Conservation (phyloP, 2,113 vertebrate species). For the Blennius ocellaris region DNA sequence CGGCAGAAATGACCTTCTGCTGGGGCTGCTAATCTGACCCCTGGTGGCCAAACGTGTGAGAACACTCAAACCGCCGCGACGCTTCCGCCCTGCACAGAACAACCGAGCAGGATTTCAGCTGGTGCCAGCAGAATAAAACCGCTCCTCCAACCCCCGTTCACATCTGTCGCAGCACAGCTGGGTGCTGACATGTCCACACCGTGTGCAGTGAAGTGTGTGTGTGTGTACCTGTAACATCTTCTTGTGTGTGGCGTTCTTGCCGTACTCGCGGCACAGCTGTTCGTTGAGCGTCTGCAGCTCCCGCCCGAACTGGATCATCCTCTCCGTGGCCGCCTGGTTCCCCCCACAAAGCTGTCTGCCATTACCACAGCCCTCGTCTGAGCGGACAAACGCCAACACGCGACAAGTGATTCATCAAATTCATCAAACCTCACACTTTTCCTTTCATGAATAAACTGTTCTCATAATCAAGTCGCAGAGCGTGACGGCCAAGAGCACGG, state of each 20-base stretch:
- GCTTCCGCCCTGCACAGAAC: not conserved
- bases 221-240: slow-evolving; percentile 77
- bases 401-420: too few relatives aligned
- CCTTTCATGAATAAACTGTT: too few relatives aligned
- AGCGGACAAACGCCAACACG: slow-evolving; percentile 14
- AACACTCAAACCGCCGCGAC: too few relatives aligned
- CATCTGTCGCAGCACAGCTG: slow-evolving; percentile 12
- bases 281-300: slow-evolving; percentile 96
- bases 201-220: too few relatives aligned
- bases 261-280: slow-evolving; percentile 93
- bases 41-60: too few relatives aligned
- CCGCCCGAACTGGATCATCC: slow-evolving; percentile 98
- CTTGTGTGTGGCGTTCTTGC: slow-evolving; percentile 91
- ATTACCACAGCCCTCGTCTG: slow-evolving; percentile 89
- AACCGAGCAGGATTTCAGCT: slow-evolving; percentile 1
- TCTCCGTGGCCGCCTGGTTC: slow-evolving; percentile 95
- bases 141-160: not conserved
- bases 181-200: not conserved
- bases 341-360: slow-evolving; percentile 94
- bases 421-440: too few relatives aligned
- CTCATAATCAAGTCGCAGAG: too few relatives aligned
- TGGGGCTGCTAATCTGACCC: too few relatives aligned
- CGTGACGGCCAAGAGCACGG: too few relatives aligned
- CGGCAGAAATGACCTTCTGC: too few relatives aligned
- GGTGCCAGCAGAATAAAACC: too few relatives aligned